Evolutionary conservation across 2,888 invertebrate species (phyloP).

Genomic region (Scaptomyza caliginosa): DNA sequence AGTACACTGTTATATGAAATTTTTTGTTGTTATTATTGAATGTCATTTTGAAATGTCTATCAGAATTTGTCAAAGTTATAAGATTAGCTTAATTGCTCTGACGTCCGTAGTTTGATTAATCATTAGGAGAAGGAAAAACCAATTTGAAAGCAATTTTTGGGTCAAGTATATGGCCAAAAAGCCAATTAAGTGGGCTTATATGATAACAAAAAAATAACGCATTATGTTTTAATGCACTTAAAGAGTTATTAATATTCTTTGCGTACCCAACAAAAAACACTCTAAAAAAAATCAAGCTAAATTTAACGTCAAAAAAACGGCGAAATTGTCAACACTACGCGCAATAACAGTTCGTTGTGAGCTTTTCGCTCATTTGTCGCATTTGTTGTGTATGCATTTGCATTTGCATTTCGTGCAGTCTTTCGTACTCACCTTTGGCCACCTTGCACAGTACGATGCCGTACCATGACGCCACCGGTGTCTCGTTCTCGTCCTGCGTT

Average conservation of each 20-base stretch:
- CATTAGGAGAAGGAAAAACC: conserved; percentile 23
- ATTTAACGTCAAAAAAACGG: not conserved
- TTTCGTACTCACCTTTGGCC: conserved; percentile 86
- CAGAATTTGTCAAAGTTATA: conserved; percentile 32
- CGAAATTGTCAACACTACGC: not conserved
- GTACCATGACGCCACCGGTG: conserved; percentile 85
- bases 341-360: not conserved
- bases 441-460: conserved; percentile 89
- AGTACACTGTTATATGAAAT: conserved; percentile 2
- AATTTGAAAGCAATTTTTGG: conserved; percentile 30
- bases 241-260: not conserved
- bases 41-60: conserved; percentile 61
- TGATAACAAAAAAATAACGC: not conserved
- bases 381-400: not conserved
- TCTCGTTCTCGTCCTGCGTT: conserved; percentile 82
- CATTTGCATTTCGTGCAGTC: not conserved
- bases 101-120: conserved; percentile 60
- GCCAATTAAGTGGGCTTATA: conserved; percentile 5
- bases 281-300: not conserved
- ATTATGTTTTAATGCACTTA: not conserved
- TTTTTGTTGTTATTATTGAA: conserved; percentile 59
- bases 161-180: conserved; percentile 30
- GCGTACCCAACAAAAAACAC: not conserved
- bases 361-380: conserved; percentile 16
- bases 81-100: conserved; percentile 69